Conservation (phyloP, 1,140 invertebrate genomes). For the Drosophila erecta region DNA sequence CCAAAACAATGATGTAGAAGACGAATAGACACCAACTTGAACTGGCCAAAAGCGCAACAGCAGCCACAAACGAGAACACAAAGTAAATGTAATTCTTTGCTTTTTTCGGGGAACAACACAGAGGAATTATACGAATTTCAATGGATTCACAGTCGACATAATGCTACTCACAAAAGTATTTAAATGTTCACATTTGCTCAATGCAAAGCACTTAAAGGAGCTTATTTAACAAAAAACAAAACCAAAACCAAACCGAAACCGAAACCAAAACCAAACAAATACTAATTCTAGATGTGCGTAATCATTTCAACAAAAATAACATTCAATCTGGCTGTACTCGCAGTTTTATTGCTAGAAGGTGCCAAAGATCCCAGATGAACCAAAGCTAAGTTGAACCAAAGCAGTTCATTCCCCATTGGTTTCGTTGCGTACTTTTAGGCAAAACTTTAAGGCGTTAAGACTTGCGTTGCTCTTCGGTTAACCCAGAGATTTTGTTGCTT, state of each 20-base stretch:
- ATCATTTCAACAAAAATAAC: slow-evolving; percentile 37
- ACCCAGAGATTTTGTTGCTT: slow-evolving; percentile 40
- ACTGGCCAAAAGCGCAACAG: slow-evolving; percentile 58
- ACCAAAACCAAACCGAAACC: neutral
- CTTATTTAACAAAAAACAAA: slow-evolving; percentile 68
- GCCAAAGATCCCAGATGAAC: slow-evolving; percentile 48
- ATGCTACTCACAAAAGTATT: slow-evolving; percentile 53
- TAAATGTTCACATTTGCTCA: slow-evolving; percentile 55
- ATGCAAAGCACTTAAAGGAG: slow-evolving; percentile 65
- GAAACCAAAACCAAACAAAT: slow-evolving; percentile 27
- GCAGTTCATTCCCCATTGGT: slow-evolving; percentile 37
- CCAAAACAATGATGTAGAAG: slow-evolving; percentile 38
- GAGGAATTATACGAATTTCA: slow-evolving; percentile 84
- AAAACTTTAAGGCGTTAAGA: slow-evolving; percentile 27
- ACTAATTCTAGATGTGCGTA: slow-evolving; percentile 49
- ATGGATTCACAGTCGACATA: slow-evolving; percentile 53
- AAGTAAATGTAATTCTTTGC: slow-evolving; percentile 55
- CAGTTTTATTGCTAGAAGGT: slow-evolving; percentile 47
- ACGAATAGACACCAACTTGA: slow-evolving; percentile 26
- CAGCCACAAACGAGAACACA: slow-evolving; percentile 55
- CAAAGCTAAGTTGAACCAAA: slow-evolving; percentile 16
- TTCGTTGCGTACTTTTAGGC: slow-evolving; percentile 53
- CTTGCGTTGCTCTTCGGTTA: slow-evolving; percentile 34
- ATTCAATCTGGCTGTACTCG: slow-evolving; percentile 49
- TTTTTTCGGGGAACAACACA: slow-evolving; percentile 83